Percentiles rank a stretch among this genome's conserved stretches.
Conservation (phyloP, 2,888 invertebrate species). For the Antitype chi region DNA sequence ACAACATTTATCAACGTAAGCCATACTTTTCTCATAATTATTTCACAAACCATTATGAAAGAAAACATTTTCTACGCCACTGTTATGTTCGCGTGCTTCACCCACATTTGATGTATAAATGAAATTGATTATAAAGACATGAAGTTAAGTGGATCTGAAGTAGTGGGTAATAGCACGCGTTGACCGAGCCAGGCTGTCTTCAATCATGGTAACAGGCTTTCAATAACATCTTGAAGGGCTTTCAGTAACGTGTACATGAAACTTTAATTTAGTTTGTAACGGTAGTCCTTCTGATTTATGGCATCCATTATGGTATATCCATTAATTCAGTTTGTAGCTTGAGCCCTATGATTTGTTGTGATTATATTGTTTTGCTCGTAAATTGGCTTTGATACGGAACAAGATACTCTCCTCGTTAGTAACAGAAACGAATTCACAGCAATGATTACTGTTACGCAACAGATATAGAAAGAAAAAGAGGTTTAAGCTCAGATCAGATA, state of each 20-base stretch:
- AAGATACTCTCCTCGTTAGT: constrained; percentile 29
- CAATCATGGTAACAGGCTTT: constrained; percentile 28
- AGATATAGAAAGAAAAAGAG: background rate
- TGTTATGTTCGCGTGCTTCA: constrained; percentile 39
- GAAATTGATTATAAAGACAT: constrained; percentile 51
- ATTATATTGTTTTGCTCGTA: constrained; percentile 7
- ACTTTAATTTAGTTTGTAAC: constrained; percentile 27
- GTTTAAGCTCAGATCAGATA: background rate
- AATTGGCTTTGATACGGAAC: constrained; percentile 18
- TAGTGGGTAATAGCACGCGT: constrained; percentile 12
- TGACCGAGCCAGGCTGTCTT: constrained; percentile 22
- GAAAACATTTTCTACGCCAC: constrained; percentile 37
- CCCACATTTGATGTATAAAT: constrained; percentile 45
- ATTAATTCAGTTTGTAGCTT: constrained; percentile 29
- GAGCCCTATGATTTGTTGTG: constrained; percentile 22
- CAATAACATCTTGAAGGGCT: constrained; percentile 44
- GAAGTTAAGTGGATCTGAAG: constrained; percentile 33
- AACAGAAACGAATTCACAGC: constrained; percentile 10
- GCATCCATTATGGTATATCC: constrained; percentile 10
- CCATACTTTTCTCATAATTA: constrained; percentile 39
- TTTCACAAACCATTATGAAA: constrained; percentile 15
- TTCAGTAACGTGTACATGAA: constrained; percentile 17
- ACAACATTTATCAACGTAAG: constrained; percentile 22
- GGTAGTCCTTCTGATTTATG: constrained; percentile 30
- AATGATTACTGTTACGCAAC: background rate